Percentiles rank a stretch among this genome's conserved stretches.
phyloP scores from a whole-genome alignment of 2,113 vertebrate species.

The Lepus americanus region DNA sequence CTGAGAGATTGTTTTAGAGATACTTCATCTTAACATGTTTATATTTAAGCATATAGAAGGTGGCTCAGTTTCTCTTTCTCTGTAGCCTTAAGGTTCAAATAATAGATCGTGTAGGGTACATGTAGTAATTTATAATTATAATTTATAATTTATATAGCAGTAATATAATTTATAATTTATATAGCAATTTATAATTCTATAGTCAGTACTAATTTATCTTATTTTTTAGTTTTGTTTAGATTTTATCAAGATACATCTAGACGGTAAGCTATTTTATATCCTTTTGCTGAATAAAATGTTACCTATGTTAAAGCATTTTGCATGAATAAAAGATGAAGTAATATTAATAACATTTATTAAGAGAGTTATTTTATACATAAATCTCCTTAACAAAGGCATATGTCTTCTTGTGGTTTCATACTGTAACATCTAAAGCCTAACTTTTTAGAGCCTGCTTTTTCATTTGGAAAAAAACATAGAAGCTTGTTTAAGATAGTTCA shows the following conservation, averaged over 20 bases:
- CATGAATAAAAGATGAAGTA: conserved; percentile 49
- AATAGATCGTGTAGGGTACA: not conserved
- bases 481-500: not conserved
- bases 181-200: not conserved
- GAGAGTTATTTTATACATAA: not conserved
- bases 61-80: conserved; percentile 37
- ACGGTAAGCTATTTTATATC: conserved; percentile 89
- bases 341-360: conserved; percentile 38
- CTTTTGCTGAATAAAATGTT: conserved; percentile 49
- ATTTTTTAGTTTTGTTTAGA: conserved; percentile 94
- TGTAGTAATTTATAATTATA: not conserved
- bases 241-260: conserved; percentile 94
- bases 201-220: conserved; percentile 69
- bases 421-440: conserved; percentile 7
- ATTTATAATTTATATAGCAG: too few species aligned
- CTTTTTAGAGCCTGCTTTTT: conserved; percentile 27
- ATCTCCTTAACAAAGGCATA: not conserved
- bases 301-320: conserved; percentile 15
- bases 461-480: not conserved
- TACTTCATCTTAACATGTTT: not conserved
- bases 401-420: conserved; percentile 38
- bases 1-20: not conserved
- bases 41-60: not conserved
- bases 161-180: too few species aligned
- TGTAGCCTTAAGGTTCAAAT: not conserved